phyloP scores from a whole-genome alignment of 2,888 invertebrate genomes.

The Liodrosophila aerea region DNA sequence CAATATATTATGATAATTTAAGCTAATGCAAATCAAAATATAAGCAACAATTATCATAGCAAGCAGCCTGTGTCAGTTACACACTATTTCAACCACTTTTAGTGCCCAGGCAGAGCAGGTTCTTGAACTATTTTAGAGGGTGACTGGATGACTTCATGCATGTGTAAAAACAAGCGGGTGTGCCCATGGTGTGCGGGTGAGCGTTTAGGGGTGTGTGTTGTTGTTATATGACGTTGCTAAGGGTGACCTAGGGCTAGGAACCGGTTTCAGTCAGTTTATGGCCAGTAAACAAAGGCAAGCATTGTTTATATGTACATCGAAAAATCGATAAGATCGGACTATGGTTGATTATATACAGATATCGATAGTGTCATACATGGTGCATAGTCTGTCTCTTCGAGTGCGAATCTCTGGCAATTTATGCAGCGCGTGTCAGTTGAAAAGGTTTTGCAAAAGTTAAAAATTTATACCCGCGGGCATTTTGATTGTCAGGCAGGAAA shows the following conservation, averaged over 20 bases:
- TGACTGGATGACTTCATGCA: constrained; percentile 8
- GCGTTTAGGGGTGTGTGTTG: constrained; percentile 16
- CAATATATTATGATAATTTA: too few species aligned
- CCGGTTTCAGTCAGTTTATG: constrained; percentile 60
- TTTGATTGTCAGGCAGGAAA: constrained; percentile 68
- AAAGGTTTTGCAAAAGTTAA: constrained; percentile 12
- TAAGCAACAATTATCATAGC: constrained; percentile 23
- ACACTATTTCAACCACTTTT: constrained; percentile 4
- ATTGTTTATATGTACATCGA: constrained; percentile 42
- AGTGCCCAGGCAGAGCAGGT: constrained; percentile 15
- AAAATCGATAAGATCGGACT: constrained; percentile 72
- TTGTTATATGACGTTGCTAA: constrained; percentile 18
- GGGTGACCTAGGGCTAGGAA: constrained; percentile 42
- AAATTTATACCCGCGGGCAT: constrained; percentile 48
- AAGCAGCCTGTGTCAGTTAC: constrained; percentile 32
- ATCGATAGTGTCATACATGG: constrained; percentile 26
- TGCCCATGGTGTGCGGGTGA: constrained; percentile 19
- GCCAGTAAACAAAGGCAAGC: constrained; percentile 57
- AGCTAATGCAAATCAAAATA: too few species aligned
- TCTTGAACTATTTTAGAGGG: constrained; percentile 25
- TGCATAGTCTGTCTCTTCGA: constrained; percentile 1
- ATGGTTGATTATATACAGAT: too few species aligned
- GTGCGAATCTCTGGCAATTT: constrained; percentile 34
- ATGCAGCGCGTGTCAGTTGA: constrained; percentile 56
- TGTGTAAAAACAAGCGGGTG: neutral